Base-by-base conservation (phyloP, 2,888 invertebrate species). In the Hoplodrina blanda region DNA sequence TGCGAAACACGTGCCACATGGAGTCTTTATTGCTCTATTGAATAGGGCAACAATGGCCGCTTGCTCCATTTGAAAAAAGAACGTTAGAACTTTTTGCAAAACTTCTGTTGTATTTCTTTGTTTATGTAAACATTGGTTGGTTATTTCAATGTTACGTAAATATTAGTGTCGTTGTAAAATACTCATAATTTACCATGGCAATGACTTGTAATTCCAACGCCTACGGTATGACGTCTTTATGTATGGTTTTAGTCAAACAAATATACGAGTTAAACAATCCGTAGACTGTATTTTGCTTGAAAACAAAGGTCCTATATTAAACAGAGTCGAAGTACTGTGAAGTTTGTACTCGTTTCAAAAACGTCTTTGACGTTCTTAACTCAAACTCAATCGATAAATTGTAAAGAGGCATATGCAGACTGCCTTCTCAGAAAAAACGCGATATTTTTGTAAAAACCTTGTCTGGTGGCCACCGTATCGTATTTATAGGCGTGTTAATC, bases 1-100 rank as follows among this genome's bases (percentile, higher is more conserved):
- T 91, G 89, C 89, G 85, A 82, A 86, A 88, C 91, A 90, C 92
- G 90, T 91, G 91, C 69, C 80, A 33, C 63, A 57, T 65, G 61
- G 54, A 64, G 75, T 73, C 71, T 78, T 74, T 83, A 78, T 78
- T 76, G 78, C 73, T 81, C 57, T 82, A 73, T 83, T 83, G 77
- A 80, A 77, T 62, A 55, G 73, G 59, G 62, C 64, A 76, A 82
- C 81, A 81, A 82, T 81, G 67, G 78, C 73, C 55, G 54, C 73
- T 59, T 64, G 63, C 66, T 62, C 62, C 52, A 68, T 75, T 81
- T 62, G 49, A 70, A 73, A 79, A 75, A 20, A 8, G 37, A 76
- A 57, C 62, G 59, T 71, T 76, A 60, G 56, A 67, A 73, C 55
- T 57, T 69, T 71, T 78, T 57, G 30, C 33, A 70, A 59, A 67